Base-by-base conservation (phyloP, 2,113 vertebrate genomes). In the Ictalurus punctatus region DNA sequence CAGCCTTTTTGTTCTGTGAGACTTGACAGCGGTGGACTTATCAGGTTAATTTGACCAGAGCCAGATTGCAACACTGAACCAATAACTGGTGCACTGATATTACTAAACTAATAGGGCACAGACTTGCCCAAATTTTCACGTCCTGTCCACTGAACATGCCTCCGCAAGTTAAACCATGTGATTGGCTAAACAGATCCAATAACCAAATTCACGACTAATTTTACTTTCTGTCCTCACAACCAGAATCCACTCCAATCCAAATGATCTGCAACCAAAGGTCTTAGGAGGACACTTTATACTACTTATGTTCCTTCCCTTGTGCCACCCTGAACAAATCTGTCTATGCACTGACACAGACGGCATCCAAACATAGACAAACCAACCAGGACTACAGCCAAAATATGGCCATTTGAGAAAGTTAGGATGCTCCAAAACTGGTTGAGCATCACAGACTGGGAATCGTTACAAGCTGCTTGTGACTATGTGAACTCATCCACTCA, bases 301-400 rank as follows among this genome's bases (percentile, higher is more conserved):
- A 25, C 14, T 81, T 34, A 7, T 21, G 6, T 59, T 59, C 4
- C 56, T 30, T 80, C 6, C 4, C 17, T 30, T n/a, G 40, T 78
- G 13, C 25, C 59, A 19, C 8, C 80, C 56, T 59, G 21, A 25
- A 61, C 52, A 83, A 37, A 83, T 59, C 27, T 2, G 56, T 37
- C 56, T 25, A 23, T 61, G 54, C 16, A 21, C 17, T 59, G 54
- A 61, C 30, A 59, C 56, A 61, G 56, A 83, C 5, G 30, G 81
- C n/a, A 61, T 83, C 56, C 10, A 61, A 83, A 83, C 40, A 61
- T 13, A 61, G 34, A 40, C 80, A 56, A 81, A 81, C 52, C 27
- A 34, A 30, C 78, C 52, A 81, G 80, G n/a, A 82, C 30, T 58
- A 5, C n/a, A 82, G 56, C 80, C 56, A 82, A 82, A 82, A 56